These are phyloP conservation scores for Phenacoccus solenopsis DNA, from an alignment of 1,140 invertebrate species.

Conservation along the genomic window DNA sequence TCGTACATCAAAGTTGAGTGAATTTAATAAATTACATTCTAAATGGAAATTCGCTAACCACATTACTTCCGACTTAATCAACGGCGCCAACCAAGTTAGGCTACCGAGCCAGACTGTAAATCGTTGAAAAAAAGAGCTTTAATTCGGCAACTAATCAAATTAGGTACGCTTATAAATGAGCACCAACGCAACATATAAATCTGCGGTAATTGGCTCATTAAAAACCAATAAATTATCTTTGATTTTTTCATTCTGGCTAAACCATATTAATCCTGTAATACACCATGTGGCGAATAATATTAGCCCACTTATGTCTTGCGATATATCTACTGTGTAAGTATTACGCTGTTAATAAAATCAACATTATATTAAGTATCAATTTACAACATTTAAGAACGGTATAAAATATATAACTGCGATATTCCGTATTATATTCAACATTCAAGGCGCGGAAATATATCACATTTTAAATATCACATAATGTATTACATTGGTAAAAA, in stretches of 20 bases:
- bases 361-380: neutral
- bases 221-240: neutral
- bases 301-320: no score
- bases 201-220: conserved; percentile 1
- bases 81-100: neutral
- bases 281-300: no score
- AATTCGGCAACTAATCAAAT: neutral
- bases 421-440: neutral
- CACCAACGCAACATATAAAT: neutral
- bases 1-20: neutral
- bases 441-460: neutral
- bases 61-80: neutral
- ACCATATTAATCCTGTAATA: no score
- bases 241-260: no score
- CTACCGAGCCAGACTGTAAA: neutral
- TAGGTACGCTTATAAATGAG: neutral
- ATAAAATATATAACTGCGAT: neutral
- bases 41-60: neutral
- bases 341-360: neutral
- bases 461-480: neutral
- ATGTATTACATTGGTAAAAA: neutral
- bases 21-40: conserved; percentile 4
- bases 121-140: neutral
- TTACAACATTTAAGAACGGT: neutral
- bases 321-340: neutral